Evolutionary conservation across 2,888 invertebrate genomes (phyloP), one percentile per base, ranked within the genome.

Genomic region (Platypus cylindrus): DNA sequence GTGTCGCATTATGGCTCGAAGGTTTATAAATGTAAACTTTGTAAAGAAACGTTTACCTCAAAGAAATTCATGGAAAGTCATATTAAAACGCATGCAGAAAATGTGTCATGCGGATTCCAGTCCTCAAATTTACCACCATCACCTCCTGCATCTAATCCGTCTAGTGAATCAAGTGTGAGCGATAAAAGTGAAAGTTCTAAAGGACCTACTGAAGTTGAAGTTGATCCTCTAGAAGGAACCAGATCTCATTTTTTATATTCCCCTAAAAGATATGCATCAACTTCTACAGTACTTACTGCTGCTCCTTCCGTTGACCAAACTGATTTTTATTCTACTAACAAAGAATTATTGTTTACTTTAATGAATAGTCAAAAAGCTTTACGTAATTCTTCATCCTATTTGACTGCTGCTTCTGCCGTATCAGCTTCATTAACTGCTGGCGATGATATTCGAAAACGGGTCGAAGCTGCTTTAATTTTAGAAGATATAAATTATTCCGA

Each of bases 1-100:
- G 87, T 89, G 20, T 85, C 87, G 48, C 90, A 90, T 60, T 87
- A 84, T 50, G 89, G 89, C 0, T 84, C 89, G 56, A 86, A 89
- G 53, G 86, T 89, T 40, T 89, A 90, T 65, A 86, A 89, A 51
- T 90, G 90, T 60, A 89, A 87, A 3, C 79, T 89, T 15, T 90
- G 90, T 60, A 83, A 87, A 51, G 83, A 85, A 49, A 89, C 87
- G 0, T 90, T 90, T 55, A 85, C 79, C 51, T 87, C 83, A 16
- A 89, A 89, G 60, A 89, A 89, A 56, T 79, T 80, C 47, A 84
- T 90, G 82, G 89, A 89, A 57, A 73, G 81, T 11, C 89, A 90
- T 60, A 87, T 89, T 36, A 80, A 80, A 55, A 76, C 75, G 2
- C 82, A 82, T 53, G 74, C 78, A 23, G 76, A 78, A 38, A 65